Conservation (phyloP, 30 jellyfish, hydroid and myxozoan species). For the Hydra vulgaris region DNA sequence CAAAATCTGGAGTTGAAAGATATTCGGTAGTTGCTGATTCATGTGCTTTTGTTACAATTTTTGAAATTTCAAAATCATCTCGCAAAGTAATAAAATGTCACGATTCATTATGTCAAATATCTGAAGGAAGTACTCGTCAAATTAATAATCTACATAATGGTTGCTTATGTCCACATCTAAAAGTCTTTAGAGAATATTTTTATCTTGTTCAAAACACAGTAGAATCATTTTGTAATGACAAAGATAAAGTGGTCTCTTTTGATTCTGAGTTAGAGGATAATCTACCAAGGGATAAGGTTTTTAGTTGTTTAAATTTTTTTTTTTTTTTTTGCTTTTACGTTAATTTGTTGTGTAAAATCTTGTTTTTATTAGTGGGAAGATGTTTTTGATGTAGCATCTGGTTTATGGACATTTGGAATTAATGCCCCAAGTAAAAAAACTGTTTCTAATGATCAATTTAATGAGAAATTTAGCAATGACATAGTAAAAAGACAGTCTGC, state of each 20-base stretch:
- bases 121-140: background rate
- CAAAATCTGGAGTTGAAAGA: background rate
- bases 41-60: background rate
- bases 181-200: background rate
- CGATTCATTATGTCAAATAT: background rate
- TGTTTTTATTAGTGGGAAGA: background rate
- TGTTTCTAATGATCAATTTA: background rate
- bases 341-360: too few relatives aligned
- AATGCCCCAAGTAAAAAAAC: background rate
- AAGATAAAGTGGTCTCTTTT: background rate
- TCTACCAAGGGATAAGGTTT: background rate
- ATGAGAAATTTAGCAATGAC: background rate
- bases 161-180: background rate
- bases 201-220: background rate
- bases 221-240: background rate
- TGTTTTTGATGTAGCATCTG: constrained; percentile 6
- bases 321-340: too few relatives aligned
- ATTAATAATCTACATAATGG: background rate
- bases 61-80: background rate
- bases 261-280: background rate
- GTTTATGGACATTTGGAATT: constrained; percentile 1
- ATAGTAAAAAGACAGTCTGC: background rate
- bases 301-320: background rate
- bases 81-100: background rate
- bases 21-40: constrained; percentile 5